A percentile compares a stretch with the other conserved stretches of the same genome.
Conservation (phyloP, 2,797 vertebrate species). For the Pipistrellus pipistrellus region DNA sequence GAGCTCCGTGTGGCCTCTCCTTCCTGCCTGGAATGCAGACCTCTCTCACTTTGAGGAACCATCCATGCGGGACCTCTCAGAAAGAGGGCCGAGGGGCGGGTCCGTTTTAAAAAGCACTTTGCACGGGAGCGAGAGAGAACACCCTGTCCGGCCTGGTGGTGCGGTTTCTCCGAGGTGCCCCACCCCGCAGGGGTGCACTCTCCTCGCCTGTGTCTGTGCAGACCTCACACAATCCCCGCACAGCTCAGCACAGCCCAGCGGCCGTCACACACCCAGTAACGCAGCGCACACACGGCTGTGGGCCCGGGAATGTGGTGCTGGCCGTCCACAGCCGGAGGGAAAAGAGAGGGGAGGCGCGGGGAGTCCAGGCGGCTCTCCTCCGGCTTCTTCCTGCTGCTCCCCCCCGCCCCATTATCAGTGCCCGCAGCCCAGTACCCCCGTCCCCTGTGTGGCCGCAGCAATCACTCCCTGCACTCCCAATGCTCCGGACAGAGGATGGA, state of each 20-base stretch:
- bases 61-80: not conserved
- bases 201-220: not conserved
- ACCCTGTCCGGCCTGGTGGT: rapidly evolving
- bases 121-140: not conserved
- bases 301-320: not conserved
- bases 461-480: slow-evolving; percentile 45
- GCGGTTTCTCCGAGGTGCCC: rapidly evolving
- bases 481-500: not conserved
- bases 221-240: not conserved
- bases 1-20: not conserved
- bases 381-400: not conserved
- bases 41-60: not conserved
- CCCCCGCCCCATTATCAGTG: not conserved
- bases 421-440: not conserved
- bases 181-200: not conserved
- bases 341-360: not conserved
- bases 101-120: slow-evolving; percentile 10
- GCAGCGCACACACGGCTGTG: rapidly evolving
- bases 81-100: not conserved
- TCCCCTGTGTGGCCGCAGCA: slow-evolving; percentile 57
- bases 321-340: not conserved
- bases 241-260: not conserved
- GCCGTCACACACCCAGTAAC: not conserved
- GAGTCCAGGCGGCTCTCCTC: rapidly evolving
- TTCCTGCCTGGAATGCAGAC: not conserved